These are phyloP conservation scores for Eilema sororculum DNA, from an alignment of 2,888 invertebrate genomes.

Conservation along the genomic window DNA sequence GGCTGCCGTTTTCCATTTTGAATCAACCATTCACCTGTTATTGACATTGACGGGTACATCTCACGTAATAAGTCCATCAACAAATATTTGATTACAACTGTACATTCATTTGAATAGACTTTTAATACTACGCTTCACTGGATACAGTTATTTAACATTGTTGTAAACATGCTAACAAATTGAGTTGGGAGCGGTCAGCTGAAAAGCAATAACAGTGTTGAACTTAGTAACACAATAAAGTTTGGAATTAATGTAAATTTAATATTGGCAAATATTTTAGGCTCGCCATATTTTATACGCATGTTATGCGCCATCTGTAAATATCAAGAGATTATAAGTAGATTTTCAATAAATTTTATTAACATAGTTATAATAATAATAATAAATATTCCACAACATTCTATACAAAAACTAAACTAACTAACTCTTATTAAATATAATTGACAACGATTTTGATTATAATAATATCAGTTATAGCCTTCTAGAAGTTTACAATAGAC, in stretches of 20 bases:
- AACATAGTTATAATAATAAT: no score
- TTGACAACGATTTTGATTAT: not conserved
- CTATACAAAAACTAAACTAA: no score
- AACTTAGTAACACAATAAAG: slow-evolving; percentile 28
- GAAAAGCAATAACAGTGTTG: slow-evolving; percentile 33
- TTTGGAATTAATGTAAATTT: slow-evolving; percentile 32
- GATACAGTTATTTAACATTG: slow-evolving; percentile 12
- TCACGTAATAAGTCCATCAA: not conserved
- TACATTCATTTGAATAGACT: slow-evolving; percentile 9
- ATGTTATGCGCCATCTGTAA: not conserved
- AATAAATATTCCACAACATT: no score
- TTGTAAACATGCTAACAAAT: slow-evolving; percentile 25
- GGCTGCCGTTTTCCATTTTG: slow-evolving; percentile 30
- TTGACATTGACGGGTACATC: slow-evolving; percentile 29
- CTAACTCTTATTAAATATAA: no score
- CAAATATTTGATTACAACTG: slow-evolving; percentile 13
- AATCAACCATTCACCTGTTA: slow-evolving; percentile 34
- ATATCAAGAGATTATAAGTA: not conserved
- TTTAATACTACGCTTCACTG: slow-evolving; percentile 18
- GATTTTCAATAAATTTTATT: not conserved
- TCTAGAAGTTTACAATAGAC: no score
- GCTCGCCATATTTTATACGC: not conserved
- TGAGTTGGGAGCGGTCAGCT: slow-evolving; percentile 22
- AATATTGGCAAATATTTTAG: slow-evolving; percentile 7
- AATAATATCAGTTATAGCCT: not conserved